Percentiles rank a stretch among this genome's conserved stretches.
Conservation (phyloP, 2,113 vertebrate genomes). For the Paraplagusia blochii region DNA sequence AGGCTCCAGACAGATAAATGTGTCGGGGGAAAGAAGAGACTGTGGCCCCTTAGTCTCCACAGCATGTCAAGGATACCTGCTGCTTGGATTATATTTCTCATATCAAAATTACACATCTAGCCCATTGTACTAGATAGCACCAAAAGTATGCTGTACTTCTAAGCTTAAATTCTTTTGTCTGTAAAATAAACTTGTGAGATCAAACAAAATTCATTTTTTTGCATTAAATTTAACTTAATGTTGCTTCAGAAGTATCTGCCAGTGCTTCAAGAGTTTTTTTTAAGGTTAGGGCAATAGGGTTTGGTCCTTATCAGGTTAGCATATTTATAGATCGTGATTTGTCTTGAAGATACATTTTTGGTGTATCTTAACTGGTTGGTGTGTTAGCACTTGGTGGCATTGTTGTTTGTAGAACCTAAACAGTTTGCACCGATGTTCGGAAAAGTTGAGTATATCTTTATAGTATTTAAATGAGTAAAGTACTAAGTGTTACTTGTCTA, state of each 20-base stretch:
- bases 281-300: too few species aligned
- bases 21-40: conserved; percentile 13
- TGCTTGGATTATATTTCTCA: conserved; percentile 53
- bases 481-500: too few species aligned
- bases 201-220: too few species aligned
- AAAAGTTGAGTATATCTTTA: neutral
- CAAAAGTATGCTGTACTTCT: neutral
- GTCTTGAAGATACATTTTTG: neutral
- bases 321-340: too few species aligned
- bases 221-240: too few species aligned
- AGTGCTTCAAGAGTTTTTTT: too few species aligned
- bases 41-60: conserved; percentile 21
- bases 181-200: neutral
- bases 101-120: conserved; percentile 23
- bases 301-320: too few species aligned
- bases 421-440: neutral
- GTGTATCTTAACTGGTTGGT: too few species aligned
- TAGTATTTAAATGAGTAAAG: too few species aligned
- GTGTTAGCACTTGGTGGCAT: too few species aligned
- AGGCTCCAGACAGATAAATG: conserved; percentile 74
- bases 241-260: too few species aligned
- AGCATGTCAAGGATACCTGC: conserved; percentile 30
- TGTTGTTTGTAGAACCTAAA: too few species aligned
- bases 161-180: conserved; percentile 3
- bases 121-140: conserved; percentile 6